Evolutionary conservation across 2,797 vertebrate genomes (phyloP).

Genomic region (Distichodus sexfasciatus): DNA sequence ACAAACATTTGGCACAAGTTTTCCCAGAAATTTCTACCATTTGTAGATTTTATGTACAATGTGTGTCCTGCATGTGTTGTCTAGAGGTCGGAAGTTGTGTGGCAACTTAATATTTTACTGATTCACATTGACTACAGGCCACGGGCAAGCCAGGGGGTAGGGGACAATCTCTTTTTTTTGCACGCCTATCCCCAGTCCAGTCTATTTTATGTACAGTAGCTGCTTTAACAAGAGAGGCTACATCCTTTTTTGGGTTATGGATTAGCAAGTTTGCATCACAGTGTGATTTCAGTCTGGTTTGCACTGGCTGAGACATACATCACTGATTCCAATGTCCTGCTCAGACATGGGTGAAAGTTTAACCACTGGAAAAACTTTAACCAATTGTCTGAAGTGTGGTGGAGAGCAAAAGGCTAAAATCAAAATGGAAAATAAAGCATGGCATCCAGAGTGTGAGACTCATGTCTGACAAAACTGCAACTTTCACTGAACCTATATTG

Average conservation of each 20-base stretch:
- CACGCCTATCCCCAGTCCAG: neutral
- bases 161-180: neutral
- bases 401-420: neutral
- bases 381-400: neutral
- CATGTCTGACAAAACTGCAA: no score
- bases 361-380: conserved; percentile 22
- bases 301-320: neutral
- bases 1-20: neutral
- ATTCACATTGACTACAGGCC: neutral
- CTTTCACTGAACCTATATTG: no score
- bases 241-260: conserved; percentile 18
- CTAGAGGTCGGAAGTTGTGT: neutral
- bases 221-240: neutral
- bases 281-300: neutral
- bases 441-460: neutral
- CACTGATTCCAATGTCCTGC: neutral
- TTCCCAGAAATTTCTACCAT: neutral
- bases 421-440: neutral
- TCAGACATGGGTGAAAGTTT: neutral
- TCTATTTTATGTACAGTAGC: conserved; percentile 8
- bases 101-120: conserved; percentile 1
- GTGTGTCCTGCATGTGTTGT: conserved; percentile 3
- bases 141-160: neutral
- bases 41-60: no score
- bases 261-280: conserved; percentile 17